A percentile compares a stretch with the other conserved stretches of the same genome.
Evolutionary conservation across 1,140 invertebrate genomes (phyloP).

Genomic region (Caenorhabditis brenneri): DNA sequence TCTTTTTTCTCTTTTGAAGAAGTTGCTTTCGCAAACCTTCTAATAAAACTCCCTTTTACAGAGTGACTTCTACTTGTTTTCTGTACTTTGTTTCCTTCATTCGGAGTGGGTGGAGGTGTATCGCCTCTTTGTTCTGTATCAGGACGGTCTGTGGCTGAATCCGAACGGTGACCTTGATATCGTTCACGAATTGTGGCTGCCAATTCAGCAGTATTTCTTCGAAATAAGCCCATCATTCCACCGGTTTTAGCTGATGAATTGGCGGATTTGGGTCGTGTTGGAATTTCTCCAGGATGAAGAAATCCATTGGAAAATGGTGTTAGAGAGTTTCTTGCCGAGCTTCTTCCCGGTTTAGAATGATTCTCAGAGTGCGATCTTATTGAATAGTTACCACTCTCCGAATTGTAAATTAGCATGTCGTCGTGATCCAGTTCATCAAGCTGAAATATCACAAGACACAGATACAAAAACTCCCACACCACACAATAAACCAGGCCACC

Average conservation of each 20-base stretch:
- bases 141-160: slow-evolving; percentile 46
- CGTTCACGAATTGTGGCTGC: slow-evolving; percentile 48
- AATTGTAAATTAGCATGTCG: background rate
- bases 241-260: background rate
- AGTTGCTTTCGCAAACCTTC: slow-evolving; percentile 45
- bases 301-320: background rate
- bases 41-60: slow-evolving; percentile 52
- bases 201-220: slow-evolving; percentile 55
- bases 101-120: slow-evolving; percentile 33
- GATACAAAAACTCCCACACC: background rate
- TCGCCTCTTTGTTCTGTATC: slow-evolving; percentile 43
- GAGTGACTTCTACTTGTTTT: slow-evolving; percentile 51
- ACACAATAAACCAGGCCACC: background rate
- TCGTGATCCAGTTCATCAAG: background rate
- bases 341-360: background rate
- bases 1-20: slow-evolving; percentile 22
- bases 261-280: background rate
- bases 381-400: background rate
- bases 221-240: slow-evolving; percentile 45
- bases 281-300: slow-evolving; percentile 23
- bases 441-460: slow-evolving; percentile 2
- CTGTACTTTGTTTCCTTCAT: slow-evolving; percentile 28
- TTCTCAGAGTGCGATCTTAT: slow-evolving; percentile 4
- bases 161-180: slow-evolving; percentile 43
- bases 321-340: background rate